phyloP scores from a whole-genome alignment of 2,113 vertebrate genomes.

The Penelope pileata region DNA sequence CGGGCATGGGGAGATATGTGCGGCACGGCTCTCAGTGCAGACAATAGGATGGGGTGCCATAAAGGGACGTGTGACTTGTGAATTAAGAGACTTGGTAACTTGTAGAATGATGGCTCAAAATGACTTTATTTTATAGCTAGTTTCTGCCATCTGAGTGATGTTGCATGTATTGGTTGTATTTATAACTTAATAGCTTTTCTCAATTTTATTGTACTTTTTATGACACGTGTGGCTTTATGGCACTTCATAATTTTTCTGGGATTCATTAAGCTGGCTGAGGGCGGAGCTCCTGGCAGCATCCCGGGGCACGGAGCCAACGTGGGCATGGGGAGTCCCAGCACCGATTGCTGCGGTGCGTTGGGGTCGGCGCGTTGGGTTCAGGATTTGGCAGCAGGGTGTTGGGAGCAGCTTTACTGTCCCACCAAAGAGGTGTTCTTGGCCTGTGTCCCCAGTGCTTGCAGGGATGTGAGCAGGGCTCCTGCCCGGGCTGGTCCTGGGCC shows the following conservation, averaged over 20 bases:
- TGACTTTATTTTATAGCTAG: constrained; percentile 78
- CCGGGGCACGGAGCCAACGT: not conserved
- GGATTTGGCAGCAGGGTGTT: no score
- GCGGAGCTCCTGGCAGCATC: constrained; percentile 55
- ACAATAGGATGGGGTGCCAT: not conserved
- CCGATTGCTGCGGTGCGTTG: not conserved
- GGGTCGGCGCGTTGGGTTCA: no score
- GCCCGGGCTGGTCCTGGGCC: no score
- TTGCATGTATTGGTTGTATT: constrained; percentile 78
- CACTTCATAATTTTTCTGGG: constrained; percentile 76
- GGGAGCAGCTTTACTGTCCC: no score
- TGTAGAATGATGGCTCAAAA: constrained; percentile 58
- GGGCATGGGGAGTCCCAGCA: not conserved
- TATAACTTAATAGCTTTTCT: constrained; percentile 83
- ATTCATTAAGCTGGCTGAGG: constrained; percentile 75
- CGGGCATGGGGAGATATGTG: not conserved
- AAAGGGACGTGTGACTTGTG: constrained; percentile 58
- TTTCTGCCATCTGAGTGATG: constrained; percentile 77
- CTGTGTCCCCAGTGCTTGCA: accelerated
- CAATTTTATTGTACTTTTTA: constrained; percentile 81
- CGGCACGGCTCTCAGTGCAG: not conserved
- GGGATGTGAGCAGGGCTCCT: no score
- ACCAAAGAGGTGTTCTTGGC: no score
- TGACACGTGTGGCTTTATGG: constrained; percentile 79
- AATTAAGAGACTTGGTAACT: constrained; percentile 77